Percentiles rank a stretch among this genome's conserved stretches.
Conservation (phyloP, 2,113 vertebrate genomes). For the Cryptomyrus ogoouensis region DNA sequence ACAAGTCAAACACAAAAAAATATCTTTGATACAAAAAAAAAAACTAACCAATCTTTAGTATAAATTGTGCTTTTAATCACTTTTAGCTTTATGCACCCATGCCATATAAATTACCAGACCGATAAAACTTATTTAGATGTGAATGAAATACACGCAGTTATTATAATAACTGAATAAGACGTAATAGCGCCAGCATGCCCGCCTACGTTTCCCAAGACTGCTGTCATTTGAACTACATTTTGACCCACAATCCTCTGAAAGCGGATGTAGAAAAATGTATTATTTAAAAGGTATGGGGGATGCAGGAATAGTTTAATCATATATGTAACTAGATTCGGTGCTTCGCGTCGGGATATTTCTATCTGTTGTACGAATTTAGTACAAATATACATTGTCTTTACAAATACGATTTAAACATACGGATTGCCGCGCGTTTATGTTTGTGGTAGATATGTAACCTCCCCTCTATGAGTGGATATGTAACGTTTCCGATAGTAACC, state of each 20-base stretch:
- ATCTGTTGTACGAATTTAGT: not conserved
- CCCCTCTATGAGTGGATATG: not conserved
- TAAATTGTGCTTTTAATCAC: not conserved
- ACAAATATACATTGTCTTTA: not conserved
- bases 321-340: not conserved
- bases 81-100: not conserved
- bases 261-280: not conserved
- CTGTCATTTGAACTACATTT: not conserved
- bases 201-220: not conserved
- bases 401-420: not conserved
- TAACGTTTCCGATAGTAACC: conserved; percentile 2
- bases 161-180: not conserved
- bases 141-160: not conserved
- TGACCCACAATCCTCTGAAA: conserved; percentile 5
- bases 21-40: not conserved
- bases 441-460: not conserved
- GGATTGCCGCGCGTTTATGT: not conserved
- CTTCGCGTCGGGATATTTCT: not conserved
- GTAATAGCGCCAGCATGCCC: not conserved
- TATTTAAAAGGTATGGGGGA: not conserved
- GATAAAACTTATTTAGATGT: not conserved
- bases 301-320: not conserved
- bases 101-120: not conserved
- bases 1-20: not conserved
- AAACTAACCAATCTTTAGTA: not conserved